phyloP scores from a whole-genome alignment of 2,888 invertebrate genomes.

The Heliconius sara region DNA sequence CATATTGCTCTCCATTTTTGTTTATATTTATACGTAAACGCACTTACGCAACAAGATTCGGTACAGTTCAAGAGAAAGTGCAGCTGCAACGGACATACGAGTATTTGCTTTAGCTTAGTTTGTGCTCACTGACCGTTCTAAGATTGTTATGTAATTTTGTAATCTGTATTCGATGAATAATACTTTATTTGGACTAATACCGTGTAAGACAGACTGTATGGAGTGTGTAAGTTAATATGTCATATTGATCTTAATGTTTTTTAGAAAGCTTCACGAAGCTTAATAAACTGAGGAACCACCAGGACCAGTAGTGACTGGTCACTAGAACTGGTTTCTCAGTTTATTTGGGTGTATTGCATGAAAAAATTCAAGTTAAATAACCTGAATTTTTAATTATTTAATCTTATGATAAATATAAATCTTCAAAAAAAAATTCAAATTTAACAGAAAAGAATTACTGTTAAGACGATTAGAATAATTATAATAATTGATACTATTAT shows the following conservation, averaged over 20 bases:
- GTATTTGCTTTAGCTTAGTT: slow-evolving; percentile 59
- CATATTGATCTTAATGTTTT: background rate
- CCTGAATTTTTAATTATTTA: too few species aligned
- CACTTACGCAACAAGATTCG: slow-evolving; percentile 58
- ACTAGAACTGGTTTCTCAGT: background rate
- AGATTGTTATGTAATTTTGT: slow-evolving; percentile 34
- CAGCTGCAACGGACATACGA: slow-evolving; percentile 60
- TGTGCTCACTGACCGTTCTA: slow-evolving; percentile 27
- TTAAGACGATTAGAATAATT: background rate
- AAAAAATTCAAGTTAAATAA: background rate
- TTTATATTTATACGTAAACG: slow-evolving; percentile 20
- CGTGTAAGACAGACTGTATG: background rate
- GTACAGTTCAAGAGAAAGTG: slow-evolving; percentile 68
- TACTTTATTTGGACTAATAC: background rate
- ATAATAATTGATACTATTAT: slow-evolving; percentile 14
- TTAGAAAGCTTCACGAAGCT: background rate
- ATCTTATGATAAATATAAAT: too few species aligned
- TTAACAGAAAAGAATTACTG: background rate
- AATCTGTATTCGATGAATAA: slow-evolving; percentile 10
- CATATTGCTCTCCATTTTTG: slow-evolving; percentile 13
- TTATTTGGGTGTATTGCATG: too few species aligned
- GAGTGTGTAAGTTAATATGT: background rate
- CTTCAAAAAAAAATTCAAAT: background rate
- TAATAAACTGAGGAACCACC: too few species aligned
- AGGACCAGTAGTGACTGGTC: too few species aligned